These are phyloP conservation scores for Pseudomyrmex sp. DNA, from an alignment of 1,140 invertebrate genomes.

Conservation along the genomic window DNA sequence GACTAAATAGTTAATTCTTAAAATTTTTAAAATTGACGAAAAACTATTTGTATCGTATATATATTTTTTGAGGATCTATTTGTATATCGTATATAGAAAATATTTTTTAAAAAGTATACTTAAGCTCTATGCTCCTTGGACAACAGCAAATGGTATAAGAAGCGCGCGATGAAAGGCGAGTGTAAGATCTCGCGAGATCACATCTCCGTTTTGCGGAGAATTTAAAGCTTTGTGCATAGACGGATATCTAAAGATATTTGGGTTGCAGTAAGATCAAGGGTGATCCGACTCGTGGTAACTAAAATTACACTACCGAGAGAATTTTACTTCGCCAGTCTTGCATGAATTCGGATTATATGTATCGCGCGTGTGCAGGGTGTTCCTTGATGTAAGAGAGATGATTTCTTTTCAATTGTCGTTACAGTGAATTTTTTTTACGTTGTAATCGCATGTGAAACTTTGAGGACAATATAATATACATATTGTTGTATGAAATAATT, in stretches of 20 bases:
- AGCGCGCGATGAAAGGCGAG: neutral
- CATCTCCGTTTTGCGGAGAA: neutral
- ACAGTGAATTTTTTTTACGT: neutral
- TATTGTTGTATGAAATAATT: neutral
- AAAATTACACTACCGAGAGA: slow-evolving; percentile 9
- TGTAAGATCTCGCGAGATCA: neutral
- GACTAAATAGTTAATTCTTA: too few species aligned
- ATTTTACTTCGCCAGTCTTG: slow-evolving; percentile 2
- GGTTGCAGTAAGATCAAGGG: slow-evolving; percentile 1
- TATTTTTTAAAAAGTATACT: neutral
- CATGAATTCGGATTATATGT: neutral
- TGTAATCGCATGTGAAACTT: too few species aligned
- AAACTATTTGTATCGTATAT: neutral
- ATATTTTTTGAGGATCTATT: neutral
- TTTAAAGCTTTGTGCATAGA: neutral
- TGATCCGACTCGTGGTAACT: slow-evolving; percentile 1
- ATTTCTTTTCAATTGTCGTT: neutral
- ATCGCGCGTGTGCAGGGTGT: neutral
- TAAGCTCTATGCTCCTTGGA: neutral
- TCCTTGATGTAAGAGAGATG: neutral
- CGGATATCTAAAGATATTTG: slow-evolving; percentile 15
- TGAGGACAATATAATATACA: neutral
- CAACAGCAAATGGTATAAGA: neutral
- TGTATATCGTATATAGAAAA: neutral
- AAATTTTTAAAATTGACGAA: too few species aligned